Evolutionary conservation across 1,140 invertebrate species (phyloP), one percentile per base, ranked within the genome.

Genomic region (Antheraea pernyi): DNA sequence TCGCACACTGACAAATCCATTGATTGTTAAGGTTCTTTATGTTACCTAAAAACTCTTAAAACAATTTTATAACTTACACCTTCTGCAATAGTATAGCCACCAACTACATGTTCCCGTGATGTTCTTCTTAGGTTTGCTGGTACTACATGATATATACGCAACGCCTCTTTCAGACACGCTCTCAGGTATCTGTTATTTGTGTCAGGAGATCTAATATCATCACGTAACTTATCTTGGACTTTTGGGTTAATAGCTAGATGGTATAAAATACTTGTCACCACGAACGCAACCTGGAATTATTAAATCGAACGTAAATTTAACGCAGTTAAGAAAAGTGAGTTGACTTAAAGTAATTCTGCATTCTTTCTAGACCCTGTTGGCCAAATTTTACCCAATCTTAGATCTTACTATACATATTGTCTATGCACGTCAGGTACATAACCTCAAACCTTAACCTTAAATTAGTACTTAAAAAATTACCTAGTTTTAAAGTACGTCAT

Each of bases 161-260:
- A 86, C 5, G 94, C 91, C 85, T 96, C 95, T 82, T 95, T 95
- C 19, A 96, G 86, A 73, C 94, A 95, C 19, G 95, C 95, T 70
- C 93, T 93, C 4, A 96, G 74, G 77, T 96, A 96, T 8, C 74
- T 67, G 22, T 80, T 82, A 59, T 71, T 83, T 30, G 68, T 46
- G 7, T 78, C 73, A 4, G 48, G n/a, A 6, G 80, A 78, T 30
- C 67, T 69, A 69, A 89, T 80, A 71, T 89, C 85, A 30, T 82
- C 69, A 5, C 87, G 76, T 61, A 88, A 65, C 75, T 84, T 91
- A n/a, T 88, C 79, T 63, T 91, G 88, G 0, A 72, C 75, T 65
- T 77, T 65, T 65, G 80, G 83, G 72, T 89, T 81, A 62, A 36
- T 75, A 5, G 85, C 85, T 68, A 89, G 75, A 58, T 85, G 80